Base-by-base conservation (phyloP, 2,797 vertebrate genomes). In the Prionace glauca region DNA sequence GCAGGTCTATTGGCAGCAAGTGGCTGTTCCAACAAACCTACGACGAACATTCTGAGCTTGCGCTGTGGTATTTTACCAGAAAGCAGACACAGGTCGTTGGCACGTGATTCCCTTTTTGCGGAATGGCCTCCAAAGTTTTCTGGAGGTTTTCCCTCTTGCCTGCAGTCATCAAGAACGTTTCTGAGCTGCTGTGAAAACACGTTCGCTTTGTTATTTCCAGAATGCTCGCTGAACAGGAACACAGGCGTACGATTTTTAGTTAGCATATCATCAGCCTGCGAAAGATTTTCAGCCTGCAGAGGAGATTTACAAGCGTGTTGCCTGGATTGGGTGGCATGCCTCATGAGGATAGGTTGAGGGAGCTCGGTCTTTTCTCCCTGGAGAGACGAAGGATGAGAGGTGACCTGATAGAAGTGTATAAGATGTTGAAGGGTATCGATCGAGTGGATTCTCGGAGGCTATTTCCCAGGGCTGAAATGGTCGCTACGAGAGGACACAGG, bases 31-130 rank as follows among this genome's bases (percentile, higher is more conserved):
- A 69, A 69, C n/a, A 69, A 69, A 92, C 16, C 36, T 12, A 92
- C 69, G 90, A 92, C 90, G 90, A 92, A 92, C 90, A 69, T 92
- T 41, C 41, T 92, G 65, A 41, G 90, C 69, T 92, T 67, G 45
- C 41, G 90, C 11, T 0, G n/a, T 67, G 65, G 69, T 92, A 92
- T 92, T 92, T 92, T 69, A 69, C n/a, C 90, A 92, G 69, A 69
- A 62, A 92, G n/a, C 36, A 69, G 62, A 69, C 20, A 36, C 32
- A 69, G 2, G 62, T 9, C 69, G n/a, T 20, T n/a, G 36, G 20
- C n/a, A 20, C 62, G 41, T 41, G 18, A 26, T 36, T 69, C 24
- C 62, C 20, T 41, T 92, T 36, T 69, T 36, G n/a, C 69, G n/a
- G 90, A 92, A 69, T 41, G 10, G 22, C 90, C 90, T 92, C 69